Conservation (phyloP, 1,140 invertebrate species). For the Drosophila novamexicana region DNA sequence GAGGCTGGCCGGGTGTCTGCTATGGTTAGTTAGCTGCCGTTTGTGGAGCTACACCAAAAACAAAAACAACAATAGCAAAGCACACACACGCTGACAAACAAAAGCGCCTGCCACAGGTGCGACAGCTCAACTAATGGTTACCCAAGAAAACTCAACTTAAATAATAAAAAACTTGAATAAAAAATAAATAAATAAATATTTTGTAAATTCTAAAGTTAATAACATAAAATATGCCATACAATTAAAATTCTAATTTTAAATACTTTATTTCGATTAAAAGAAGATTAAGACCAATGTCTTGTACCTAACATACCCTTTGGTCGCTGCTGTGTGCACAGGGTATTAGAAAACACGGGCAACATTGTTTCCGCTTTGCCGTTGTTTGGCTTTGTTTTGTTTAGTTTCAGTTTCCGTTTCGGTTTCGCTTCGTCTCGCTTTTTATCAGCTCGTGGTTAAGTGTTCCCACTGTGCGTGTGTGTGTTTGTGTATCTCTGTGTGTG, state of each 20-base stretch:
- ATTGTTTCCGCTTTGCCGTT: slow-evolving; percentile 65
- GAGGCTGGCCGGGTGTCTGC: slow-evolving; percentile 21
- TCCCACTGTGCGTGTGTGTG: slow-evolving; percentile 12
- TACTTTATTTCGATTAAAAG: too few species aligned
- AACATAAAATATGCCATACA: too few species aligned
- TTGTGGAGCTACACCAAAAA: slow-evolving; percentile 16
- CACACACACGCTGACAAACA: slow-evolving; percentile 16
- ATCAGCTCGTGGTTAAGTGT: slow-evolving; percentile 43
- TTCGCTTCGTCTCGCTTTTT: slow-evolving; percentile 36
- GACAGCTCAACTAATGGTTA: background rate
- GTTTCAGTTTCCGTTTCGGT: slow-evolving; percentile 48
- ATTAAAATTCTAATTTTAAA: too few species aligned
- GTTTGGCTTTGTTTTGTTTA: slow-evolving; percentile 63
- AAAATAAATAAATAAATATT: background rate
- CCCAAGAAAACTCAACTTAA: background rate
- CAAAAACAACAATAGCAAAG: slow-evolving; percentile 7
- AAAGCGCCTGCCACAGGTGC: slow-evolving; percentile 2
- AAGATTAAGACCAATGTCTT: too few species aligned
- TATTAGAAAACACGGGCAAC: slow-evolving; percentile 52
- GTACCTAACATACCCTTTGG: background rate
- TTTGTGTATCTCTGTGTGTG: slow-evolving; percentile 23
- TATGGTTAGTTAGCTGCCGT: slow-evolving; percentile 39
- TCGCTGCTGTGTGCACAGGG: background rate
- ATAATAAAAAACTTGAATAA: background rate
- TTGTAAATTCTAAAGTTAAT: background rate